Evolutionary conservation across 2,888 invertebrate genomes (phyloP).

Genomic region (Venusia cambrica): DNA sequence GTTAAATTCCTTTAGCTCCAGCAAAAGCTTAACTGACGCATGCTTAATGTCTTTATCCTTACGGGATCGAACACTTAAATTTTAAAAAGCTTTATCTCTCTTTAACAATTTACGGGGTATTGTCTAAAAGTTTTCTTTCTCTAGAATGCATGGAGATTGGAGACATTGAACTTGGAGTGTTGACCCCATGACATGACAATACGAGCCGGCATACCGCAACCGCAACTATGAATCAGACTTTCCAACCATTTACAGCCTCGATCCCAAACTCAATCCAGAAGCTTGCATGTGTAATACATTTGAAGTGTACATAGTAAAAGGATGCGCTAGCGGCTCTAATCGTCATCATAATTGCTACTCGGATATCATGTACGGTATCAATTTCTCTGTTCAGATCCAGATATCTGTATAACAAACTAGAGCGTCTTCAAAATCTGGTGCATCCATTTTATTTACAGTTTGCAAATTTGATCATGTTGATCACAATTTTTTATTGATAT

Average conservation of each 20-base stretch:
- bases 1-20: slow-evolving; percentile 8
- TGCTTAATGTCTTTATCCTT: slow-evolving; percentile 20
- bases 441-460: too few relatives aligned
- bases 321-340: too few relatives aligned
- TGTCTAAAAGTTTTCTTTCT: slow-evolving; percentile 59
- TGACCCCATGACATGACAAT: slow-evolving; percentile 57
- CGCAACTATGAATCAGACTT: slow-evolving; percentile 58
- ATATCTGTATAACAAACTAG: too few relatives aligned
- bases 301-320: too few relatives aligned
- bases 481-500: too few relatives aligned
- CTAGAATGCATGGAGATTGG: slow-evolving; percentile 58
- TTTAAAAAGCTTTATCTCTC: slow-evolving; percentile 55
- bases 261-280: slow-evolving; percentile 39
- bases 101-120: slow-evolving; percentile 55
- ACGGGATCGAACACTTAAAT: slow-evolving; percentile 47
- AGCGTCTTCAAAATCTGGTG: too few relatives aligned
- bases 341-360: too few relatives aligned
- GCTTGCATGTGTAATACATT: too few relatives aligned
- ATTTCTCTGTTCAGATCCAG: too few relatives aligned
- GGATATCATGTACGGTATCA: too few relatives aligned
- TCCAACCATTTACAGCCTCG: slow-evolving; percentile 39
- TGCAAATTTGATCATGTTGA: too few relatives aligned
- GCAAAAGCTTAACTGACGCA: slow-evolving; percentile 19
- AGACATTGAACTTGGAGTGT: slow-evolving; percentile 66
- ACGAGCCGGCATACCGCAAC: slow-evolving; percentile 39